A percentile compares a stretch with the other conserved stretches of the same genome.
These are phyloP conservation scores for Penelope pileata DNA, from an alignment of 2,113 vertebrate genomes.

Conservation along the genomic window DNA sequence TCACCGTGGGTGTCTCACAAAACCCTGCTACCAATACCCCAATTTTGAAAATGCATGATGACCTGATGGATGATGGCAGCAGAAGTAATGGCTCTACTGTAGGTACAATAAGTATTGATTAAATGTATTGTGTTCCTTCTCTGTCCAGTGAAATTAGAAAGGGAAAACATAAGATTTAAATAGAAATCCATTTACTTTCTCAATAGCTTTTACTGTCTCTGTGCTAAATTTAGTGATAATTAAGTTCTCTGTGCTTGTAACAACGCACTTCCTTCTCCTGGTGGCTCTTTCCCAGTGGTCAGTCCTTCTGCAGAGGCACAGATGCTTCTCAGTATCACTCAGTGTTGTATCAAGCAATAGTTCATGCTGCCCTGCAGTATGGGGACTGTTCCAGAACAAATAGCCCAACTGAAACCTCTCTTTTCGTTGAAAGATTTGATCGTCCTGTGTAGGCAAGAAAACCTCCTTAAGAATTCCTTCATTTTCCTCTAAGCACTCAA, in stretches of 20 bases:
- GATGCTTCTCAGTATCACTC: background rate
- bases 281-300: background rate
- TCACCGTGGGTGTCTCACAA: background rate
- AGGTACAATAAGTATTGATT: background rate
- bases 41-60: background rate
- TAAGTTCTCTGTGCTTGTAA: background rate
- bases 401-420: background rate
- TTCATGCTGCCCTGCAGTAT: background rate
- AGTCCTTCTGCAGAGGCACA: background rate
- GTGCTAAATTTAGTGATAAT: slow-evolving; percentile 40
- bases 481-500: background rate
- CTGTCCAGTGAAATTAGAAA: slow-evolving; percentile 6
- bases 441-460: background rate
- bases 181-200: slow-evolving; percentile 39
- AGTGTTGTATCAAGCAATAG: background rate
- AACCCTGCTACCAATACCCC: background rate
- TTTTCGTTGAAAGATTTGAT: background rate
- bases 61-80: background rate
- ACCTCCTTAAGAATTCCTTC: background rate
- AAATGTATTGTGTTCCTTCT: background rate
- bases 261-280: background rate
- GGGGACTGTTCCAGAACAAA: background rate
- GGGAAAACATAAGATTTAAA: slow-evolving; percentile 44
- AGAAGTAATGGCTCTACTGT: background rate
- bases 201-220: background rate